phyloP scores from a whole-genome alignment of 2,797 vertebrate genomes.

The Rousettus madagascariensis region DNA sequence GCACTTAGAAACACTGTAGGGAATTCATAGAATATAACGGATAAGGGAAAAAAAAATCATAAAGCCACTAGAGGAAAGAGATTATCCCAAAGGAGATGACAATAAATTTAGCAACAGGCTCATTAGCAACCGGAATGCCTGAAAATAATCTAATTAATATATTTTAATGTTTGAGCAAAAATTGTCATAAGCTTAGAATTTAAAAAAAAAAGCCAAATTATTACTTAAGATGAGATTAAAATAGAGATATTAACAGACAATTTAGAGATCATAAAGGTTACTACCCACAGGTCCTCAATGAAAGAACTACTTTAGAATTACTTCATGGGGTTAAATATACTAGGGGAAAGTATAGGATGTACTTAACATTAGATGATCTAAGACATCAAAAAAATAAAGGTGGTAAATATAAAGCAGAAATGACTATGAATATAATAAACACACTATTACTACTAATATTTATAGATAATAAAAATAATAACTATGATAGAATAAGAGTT shows the following conservation, averaged over 20 bases:
- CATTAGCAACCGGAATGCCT: neutral
- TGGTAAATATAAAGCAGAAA: neutral
- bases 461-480: neutral
- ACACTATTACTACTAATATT: neutral
- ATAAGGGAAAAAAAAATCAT: neutral
- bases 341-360: neutral
- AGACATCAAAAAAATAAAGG: neutral
- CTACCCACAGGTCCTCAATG: neutral
- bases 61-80: neutral
- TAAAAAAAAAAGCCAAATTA: neutral
- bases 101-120: neutral
- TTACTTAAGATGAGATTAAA: neutral
- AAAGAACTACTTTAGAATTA: neutral
- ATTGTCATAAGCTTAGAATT: neutral
- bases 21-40: neutral
- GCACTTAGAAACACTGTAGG: neutral
- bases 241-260: neutral
- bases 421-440: neutral
- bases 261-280: neutral
- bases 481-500: neutral
- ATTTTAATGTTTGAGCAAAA: neutral
- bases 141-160: conserved; percentile 7
- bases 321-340: neutral
- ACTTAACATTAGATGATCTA: neutral
- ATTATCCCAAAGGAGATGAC: neutral